Evolutionary conservation across 2,888 invertebrate species (phyloP).

Genomic region (Ametastegia equiseti): DNA sequence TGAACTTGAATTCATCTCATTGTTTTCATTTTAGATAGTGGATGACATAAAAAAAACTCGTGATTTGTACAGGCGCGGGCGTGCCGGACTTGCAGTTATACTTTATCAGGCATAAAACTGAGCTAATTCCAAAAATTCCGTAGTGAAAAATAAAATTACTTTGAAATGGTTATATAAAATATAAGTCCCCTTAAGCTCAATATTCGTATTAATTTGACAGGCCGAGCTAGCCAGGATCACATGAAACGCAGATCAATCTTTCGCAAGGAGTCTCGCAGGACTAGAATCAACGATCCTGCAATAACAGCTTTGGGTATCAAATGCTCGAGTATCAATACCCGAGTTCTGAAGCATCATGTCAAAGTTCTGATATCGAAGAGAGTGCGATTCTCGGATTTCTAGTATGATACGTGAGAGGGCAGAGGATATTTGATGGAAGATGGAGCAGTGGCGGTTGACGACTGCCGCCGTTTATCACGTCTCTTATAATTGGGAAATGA

Average conservation of each 20-base stretch:
- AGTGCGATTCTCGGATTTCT: neutral
- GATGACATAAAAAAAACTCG: too few species aligned
- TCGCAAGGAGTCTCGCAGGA: neutral
- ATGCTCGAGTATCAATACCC: neutral
- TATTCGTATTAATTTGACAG: neutral
- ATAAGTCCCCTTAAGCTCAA: too few species aligned
- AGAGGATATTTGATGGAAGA: neutral
- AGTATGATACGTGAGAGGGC: neutral
- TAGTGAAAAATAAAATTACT: too few species aligned
- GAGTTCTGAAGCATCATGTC: neutral
- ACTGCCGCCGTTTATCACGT: constrained; percentile 9
- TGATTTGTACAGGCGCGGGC: too few species aligned
- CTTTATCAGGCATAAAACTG: too few species aligned
- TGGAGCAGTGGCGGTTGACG: neutral
- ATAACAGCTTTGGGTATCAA: neutral
- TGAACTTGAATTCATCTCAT: too few species aligned
- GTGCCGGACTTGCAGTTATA: too few species aligned
- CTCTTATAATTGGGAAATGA: constrained; percentile 3
- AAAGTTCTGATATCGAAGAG: neutral
- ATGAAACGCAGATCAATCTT: neutral
- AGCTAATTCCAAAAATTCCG: too few species aligned
- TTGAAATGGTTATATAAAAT: too few species aligned
- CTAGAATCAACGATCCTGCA: neutral
- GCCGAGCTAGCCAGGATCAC: neutral
- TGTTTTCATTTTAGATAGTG: too few species aligned